Conservation (phyloP, 92 coral and sea anemone genomes). For the Pocillopora grandis region DNA sequence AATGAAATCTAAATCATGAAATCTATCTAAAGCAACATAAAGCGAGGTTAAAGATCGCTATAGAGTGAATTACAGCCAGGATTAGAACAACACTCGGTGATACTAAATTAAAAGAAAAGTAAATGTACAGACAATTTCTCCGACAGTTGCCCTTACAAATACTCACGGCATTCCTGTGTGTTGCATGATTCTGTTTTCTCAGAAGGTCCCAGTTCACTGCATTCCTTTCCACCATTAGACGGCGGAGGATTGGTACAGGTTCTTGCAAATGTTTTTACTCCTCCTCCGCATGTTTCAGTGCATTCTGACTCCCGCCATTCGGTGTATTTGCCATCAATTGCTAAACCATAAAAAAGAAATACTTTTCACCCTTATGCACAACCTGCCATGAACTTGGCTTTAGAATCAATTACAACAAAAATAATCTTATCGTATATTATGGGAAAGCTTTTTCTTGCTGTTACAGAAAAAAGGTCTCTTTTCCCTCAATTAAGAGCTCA, state of each 20-base stretch:
- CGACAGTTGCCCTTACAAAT: not conserved
- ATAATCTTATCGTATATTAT: too few relatives aligned
- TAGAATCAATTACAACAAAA: too few relatives aligned
- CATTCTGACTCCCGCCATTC: slow-evolving; percentile 1
- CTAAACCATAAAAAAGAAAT: too few relatives aligned
- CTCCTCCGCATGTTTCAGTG: slow-evolving; percentile 25
- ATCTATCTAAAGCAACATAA: too few relatives aligned
- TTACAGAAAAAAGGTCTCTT: too few relatives aligned
- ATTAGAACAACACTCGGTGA: not conserved
- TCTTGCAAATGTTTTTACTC: slow-evolving; percentile 8
- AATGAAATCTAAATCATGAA: not conserved
- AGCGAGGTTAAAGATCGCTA: too few relatives aligned
- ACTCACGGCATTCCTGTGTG: slow-evolving; percentile 9
- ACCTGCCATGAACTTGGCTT: too few relatives aligned
- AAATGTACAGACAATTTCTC: too few relatives aligned
- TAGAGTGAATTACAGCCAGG: too few relatives aligned
- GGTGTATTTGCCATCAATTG: not conserved
- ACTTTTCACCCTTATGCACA: too few relatives aligned
- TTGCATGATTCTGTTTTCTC: not conserved
- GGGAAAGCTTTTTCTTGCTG: too few relatives aligned
- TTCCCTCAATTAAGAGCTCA: too few relatives aligned
- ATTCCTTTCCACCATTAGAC: slow-evolving; percentile 11
- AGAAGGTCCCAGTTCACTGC: slow-evolving; percentile 13
- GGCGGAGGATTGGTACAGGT: slow-evolving; percentile 30
- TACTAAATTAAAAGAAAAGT: not conserved